These are phyloP conservation scores for Chrysaora quinquecirrha DNA, from an alignment of 30 jellyfish, hydroid and myxozoan species.

Conservation along the genomic window DNA sequence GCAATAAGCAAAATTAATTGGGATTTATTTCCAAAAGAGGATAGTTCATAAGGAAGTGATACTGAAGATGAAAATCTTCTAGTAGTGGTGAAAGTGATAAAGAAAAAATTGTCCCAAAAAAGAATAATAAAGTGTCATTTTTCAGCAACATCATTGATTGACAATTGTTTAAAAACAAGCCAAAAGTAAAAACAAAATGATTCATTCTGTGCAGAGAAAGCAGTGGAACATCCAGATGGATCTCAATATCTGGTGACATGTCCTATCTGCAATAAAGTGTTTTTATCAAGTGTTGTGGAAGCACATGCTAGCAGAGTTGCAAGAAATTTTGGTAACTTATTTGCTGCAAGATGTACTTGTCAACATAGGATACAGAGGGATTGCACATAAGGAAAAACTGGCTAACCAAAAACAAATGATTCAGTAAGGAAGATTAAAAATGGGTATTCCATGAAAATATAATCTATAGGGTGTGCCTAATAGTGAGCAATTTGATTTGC, in stretches of 20 bases:
- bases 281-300: constrained; percentile 6
- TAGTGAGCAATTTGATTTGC: no score
- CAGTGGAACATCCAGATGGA: background rate
- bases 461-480: no score
- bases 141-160: no score
- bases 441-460: no score
- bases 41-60: background rate
- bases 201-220: background rate
- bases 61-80: constrained; percentile 3
- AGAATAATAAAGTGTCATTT: no score
- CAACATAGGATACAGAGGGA: background rate
- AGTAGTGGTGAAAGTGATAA: no score
- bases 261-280: constrained; percentile 15
- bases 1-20: constrained; percentile 1
- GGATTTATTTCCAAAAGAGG: constrained; percentile 8
- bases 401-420: no score
- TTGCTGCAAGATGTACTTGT: background rate
- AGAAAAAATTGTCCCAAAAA: no score
- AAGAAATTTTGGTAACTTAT: background rate
- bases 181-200: no score
- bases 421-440: no score
- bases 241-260: constrained; percentile 4
- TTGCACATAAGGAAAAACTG: no score
- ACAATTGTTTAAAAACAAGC: no score
- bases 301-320: constrained; percentile 4